These are phyloP conservation scores for Pachyramphus minor DNA, from an alignment of 2,113 vertebrate genomes.

Conservation along the genomic window DNA sequence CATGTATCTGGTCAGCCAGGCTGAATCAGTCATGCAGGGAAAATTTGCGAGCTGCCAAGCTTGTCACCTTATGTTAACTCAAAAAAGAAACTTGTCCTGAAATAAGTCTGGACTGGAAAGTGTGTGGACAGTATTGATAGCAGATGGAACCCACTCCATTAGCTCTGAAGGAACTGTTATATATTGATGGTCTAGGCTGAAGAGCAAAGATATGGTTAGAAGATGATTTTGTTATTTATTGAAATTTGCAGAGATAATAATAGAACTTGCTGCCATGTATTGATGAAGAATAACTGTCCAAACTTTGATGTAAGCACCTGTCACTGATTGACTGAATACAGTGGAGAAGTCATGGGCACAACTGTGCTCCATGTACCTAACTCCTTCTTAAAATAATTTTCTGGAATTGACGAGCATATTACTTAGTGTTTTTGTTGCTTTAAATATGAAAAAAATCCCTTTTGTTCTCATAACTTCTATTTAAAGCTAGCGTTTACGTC, in stretches of 20 bases:
- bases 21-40: conserved; percentile 74
- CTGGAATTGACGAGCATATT: background rate
- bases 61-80: conserved; percentile 83
- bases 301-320: background rate
- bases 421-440: background rate
- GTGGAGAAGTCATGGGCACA: background rate
- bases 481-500: background rate
- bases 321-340: background rate
- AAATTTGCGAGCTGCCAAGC: conserved; percentile 72
- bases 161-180: background rate
- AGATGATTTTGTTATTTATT: background rate
- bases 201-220: background rate
- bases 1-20: conserved; percentile 72
- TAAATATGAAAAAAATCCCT: background rate
- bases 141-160: conserved; percentile 51
- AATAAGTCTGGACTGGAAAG: conserved; percentile 57
- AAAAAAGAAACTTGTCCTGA: conserved; percentile 63
- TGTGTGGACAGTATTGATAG: conserved; percentile 50
- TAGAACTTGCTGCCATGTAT: background rate
- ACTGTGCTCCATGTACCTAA: background rate
- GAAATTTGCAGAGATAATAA: background rate
- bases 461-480: background rate
- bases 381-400: background rate
- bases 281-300: background rate
- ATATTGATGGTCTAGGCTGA: background rate